phyloP scores from a whole-genome alignment of 2,113 vertebrate genomes.

The Herpetotheres cachinnans region DNA sequence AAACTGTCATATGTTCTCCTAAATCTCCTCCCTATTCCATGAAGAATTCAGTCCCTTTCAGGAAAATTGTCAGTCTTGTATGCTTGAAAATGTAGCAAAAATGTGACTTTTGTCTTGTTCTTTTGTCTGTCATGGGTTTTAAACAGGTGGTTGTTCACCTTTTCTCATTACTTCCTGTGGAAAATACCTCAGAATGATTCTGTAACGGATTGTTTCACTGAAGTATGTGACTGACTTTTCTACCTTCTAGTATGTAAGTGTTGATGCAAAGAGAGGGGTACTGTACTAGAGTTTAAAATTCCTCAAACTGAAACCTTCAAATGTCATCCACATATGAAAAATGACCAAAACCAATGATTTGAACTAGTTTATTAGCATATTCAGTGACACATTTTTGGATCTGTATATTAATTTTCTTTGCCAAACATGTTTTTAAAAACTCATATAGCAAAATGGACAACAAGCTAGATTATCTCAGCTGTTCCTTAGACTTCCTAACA shows the following conservation, averaged over 20 bases:
- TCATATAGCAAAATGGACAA: not conserved
- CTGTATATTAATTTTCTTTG: not conserved
- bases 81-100: not conserved
- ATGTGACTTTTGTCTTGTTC: not conserved
- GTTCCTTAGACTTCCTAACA: not conserved
- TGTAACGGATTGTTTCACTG: not conserved
- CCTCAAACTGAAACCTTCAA: not conserved
- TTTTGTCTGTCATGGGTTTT: not conserved
- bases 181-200: not conserved
- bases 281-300: not conserved
- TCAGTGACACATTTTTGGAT: not conserved
- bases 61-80: not conserved
- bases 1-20: not conserved
- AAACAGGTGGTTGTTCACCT: not conserved
- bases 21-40: not conserved
- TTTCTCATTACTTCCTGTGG: not conserved
- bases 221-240: not conserved
- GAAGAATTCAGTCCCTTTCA: not conserved
- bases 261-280: not conserved
- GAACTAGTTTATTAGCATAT: not conserved
- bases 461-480: not conserved
- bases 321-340: not conserved
- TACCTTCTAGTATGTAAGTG: not conserved
- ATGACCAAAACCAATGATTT: not conserved
- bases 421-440: not conserved